Base-by-base conservation (phyloP, 2,888 invertebrate species). In the Orchestes rusci region DNA sequence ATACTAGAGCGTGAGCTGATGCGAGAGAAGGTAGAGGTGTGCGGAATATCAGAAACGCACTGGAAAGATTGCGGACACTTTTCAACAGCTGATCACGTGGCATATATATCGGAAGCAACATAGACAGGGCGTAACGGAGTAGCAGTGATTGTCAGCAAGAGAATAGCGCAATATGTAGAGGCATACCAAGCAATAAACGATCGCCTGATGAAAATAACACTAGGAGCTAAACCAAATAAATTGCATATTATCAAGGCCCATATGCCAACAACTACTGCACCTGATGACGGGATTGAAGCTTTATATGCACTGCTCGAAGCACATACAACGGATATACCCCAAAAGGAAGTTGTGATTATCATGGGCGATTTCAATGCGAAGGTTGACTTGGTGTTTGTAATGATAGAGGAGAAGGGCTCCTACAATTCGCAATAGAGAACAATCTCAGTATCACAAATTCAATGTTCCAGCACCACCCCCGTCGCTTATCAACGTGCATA, bases 1-100 rank as follows among this genome's bases (percentile, higher is more conserved):
- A 34, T 34, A 5, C 34, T 16, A 15, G 34, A 34, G 13, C 8
- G 31, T 7, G 31, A n/a, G n/a, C n/a, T n/a, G n/a, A n/a, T n/a
- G n/a, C n/a, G 10, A 23, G 23, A 23, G 7, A 23, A 23, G 7
- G 23, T 23, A 10, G 7, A 23, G 10, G 10, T 5, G 7, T 23
- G 23, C 23, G 23, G 23, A 23, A 23, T 23, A 7, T 23, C 23
- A 10, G 23, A 23, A 23, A 23, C 23, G 5, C 23, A 23, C 10
- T 23, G 5, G 5, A 23, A 10, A 23, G 23, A 23, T 10, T 7
- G 10, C 7, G 23, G 10, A 23, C n/a, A n/a, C n/a, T n/a, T n/a
- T n/a, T 7, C 23, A 23, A 7, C 23, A 23, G 10, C 5, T 23
- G 10, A 10, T 7, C 23, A 5, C 7, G 5, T 7, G 5, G 10